Base-by-base conservation (phyloP, 2,888 invertebrate species). In the Platynereis dumerilii region DNA sequence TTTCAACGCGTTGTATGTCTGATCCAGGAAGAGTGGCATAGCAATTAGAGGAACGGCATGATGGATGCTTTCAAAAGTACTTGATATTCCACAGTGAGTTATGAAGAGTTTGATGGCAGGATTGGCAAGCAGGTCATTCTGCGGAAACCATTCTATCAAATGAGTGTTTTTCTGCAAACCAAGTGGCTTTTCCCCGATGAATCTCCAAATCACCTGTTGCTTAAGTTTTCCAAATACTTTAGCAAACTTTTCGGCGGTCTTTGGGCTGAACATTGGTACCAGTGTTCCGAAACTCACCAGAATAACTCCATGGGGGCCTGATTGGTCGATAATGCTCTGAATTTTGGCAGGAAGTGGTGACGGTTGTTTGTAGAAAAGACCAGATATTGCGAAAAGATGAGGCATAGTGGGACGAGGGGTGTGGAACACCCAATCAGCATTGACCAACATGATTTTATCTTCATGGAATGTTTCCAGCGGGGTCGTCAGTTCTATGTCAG, bases 51-150 rank as follows among this genome's bases (percentile, higher is more conserved):
- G 62, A 12, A 62, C 48, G 3, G 39, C 62, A 28, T 57, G 42
- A n/a, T 44, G 27, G 29, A 29, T 45, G 2, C 56, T 22, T 34
- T 62, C 62, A 48, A 57, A 57, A 1, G 62, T 57, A 27, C 62
- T 57, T 12, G 56, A 39, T 27, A 62, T 62, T 2, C 62, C 62
- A 56, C 62, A 62, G 48, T 62, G 56, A 10, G 62, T 62, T 26
- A 62, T 62, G 48, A 62, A 62, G 15, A 62, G 62, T 12, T n/a
- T 55, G n/a, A 42, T 55, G n/a, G 17, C 45, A 10, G 62, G 56
- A 29, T 56, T 44, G 20, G 56, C 62, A 15, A 62, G 29, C 15
- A 62, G 20, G 24, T 62, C 57, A 28, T 62, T 62, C 22, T 62
- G 62, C 12, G 62, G 62, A 29, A 57, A 27, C 62, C 62, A 62